Conservation (phyloP, 2,797 vertebrate genomes). For the Pseudomugil gertrudae region DNA sequence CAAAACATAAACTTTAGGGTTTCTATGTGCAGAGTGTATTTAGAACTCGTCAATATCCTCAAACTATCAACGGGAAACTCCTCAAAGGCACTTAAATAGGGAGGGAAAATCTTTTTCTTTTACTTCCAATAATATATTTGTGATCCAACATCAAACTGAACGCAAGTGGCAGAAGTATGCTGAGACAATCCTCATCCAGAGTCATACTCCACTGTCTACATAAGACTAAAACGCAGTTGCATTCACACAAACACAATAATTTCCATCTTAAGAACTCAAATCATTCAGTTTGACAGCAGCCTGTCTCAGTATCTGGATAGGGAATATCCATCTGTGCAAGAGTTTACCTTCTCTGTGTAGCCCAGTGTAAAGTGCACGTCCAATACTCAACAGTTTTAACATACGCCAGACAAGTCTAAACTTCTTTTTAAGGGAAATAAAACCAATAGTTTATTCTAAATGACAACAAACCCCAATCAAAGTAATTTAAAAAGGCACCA, state of each 20-base stretch:
- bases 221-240: constrained; percentile 59
- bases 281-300: constrained; percentile 58
- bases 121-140: background rate
- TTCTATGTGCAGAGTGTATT: constrained; percentile 46
- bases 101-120: constrained; percentile 1
- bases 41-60: constrained; percentile 32
- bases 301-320: constrained; percentile 61
- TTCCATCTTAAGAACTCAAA: constrained; percentile 43
- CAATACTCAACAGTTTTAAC: constrained; percentile 41
- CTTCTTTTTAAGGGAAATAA: constrained; percentile 36
- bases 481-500: constrained; percentile 80
- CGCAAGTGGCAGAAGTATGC: constrained; percentile 57
- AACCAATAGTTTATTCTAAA: constrained; percentile 56
- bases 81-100: constrained; percentile 80
- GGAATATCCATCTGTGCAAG: constrained; percentile 82
- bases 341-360: constrained; percentile 67
- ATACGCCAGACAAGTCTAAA: constrained; percentile 34
- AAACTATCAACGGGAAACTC: constrained; percentile 64
- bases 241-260: constrained; percentile 56
- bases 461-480: constrained; percentile 64
- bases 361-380: constrained; percentile 63
- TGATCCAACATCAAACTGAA: constrained; percentile 34
- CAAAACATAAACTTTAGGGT: constrained; percentile 60
- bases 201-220: constrained; percentile 54
- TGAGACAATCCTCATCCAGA: constrained; percentile 43